Conservation (phyloP, 1,140 invertebrate genomes). For the Saxidomus purpurata region DNA sequence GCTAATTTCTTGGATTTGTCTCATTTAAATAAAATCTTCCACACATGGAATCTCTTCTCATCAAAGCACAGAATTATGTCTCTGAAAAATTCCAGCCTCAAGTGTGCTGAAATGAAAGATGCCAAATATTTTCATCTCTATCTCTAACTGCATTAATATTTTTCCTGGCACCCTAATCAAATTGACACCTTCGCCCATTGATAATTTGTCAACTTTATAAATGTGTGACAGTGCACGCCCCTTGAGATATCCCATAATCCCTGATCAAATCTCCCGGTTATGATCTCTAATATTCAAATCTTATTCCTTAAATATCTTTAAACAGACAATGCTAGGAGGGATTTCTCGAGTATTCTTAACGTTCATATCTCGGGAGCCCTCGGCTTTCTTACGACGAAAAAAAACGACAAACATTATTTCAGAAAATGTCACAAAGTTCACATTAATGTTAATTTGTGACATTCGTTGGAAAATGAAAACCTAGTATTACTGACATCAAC, state of each 20-base stretch:
- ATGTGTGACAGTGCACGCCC: constrained; percentile 57
- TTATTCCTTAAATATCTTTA: constrained; percentile 47
- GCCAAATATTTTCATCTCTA: constrained; percentile 35
- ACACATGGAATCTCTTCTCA: neutral
- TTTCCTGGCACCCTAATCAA: constrained; percentile 42
- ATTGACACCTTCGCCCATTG: constrained; percentile 58
- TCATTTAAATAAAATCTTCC: neutral
- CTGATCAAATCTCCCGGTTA: constrained; percentile 59
- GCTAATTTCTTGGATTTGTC: no score
- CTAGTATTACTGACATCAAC: constrained; percentile 37
- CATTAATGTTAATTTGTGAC: constrained; percentile 68
- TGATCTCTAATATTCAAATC: constrained; percentile 68
- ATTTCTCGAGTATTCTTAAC: neutral
- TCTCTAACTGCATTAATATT: constrained; percentile 44
- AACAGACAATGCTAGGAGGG: constrained; percentile 29
- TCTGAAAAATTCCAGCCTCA: constrained; percentile 11
- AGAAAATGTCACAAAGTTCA: constrained; percentile 58
- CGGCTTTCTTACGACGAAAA: constrained; percentile 11
- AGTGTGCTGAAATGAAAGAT: constrained; percentile 48
- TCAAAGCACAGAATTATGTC: neutral
- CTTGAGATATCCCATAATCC: constrained; percentile 35
- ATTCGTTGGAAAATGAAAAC: constrained; percentile 60
- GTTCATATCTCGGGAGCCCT: constrained; percentile 17
- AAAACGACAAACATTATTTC: constrained; percentile 57
- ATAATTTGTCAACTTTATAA: constrained; percentile 67